Evolutionary conservation across 1,140 invertebrate species (phyloP).

Genomic region (Pseudomyrmex pallidus): DNA sequence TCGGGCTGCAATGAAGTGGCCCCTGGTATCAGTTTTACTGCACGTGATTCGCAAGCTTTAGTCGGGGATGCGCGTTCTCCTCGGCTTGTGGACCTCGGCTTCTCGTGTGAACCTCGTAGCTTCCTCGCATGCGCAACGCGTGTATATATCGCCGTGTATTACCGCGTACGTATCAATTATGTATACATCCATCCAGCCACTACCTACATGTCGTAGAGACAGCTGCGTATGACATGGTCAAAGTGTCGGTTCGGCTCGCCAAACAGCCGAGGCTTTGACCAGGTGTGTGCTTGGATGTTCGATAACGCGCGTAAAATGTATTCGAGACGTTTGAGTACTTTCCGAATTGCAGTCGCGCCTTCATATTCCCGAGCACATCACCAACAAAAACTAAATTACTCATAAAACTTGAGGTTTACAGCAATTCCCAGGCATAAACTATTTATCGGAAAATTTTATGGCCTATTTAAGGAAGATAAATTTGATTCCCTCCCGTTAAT

Average conservation of each 20-base stretch:
- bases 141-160: conserved; percentile 17
- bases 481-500: too few relatives aligned
- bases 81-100: not conserved
- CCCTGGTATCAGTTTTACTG: conserved; percentile 55
- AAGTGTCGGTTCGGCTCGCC: conserved; percentile 63
- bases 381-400: too few relatives aligned
- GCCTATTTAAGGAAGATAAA: too few relatives aligned
- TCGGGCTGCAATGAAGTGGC: conserved; percentile 47
- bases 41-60: conserved; percentile 51
- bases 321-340: not conserved
- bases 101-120: not conserved
- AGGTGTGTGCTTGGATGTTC: not conserved
- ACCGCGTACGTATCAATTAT: conserved; percentile 69
- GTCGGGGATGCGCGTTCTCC: not conserved
- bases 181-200: conserved; percentile 64
- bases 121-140: not conserved
- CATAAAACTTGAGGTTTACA: too few relatives aligned
- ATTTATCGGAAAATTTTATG: too few relatives aligned
- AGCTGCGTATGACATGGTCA: conserved; percentile 47
- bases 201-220: conserved; percentile 48
- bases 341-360: not conserved
- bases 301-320: conserved; percentile 24
- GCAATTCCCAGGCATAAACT: too few relatives aligned
- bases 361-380: not conserved
- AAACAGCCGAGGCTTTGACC: conserved; percentile 68